phyloP scores from a whole-genome alignment of 2,888 invertebrate genomes.

The Tachina lurida region DNA sequence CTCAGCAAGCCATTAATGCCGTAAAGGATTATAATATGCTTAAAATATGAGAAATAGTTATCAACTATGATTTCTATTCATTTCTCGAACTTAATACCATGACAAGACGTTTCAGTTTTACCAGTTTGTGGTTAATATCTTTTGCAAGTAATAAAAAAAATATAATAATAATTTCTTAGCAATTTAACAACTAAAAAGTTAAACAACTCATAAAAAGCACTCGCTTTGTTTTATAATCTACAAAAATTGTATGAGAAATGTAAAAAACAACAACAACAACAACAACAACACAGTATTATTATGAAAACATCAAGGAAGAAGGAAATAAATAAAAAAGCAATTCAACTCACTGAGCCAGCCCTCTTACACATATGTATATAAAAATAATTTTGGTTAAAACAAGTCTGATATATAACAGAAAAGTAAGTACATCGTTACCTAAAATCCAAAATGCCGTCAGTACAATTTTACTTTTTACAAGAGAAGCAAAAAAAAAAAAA shows the following conservation, averaged over 20 bases:
- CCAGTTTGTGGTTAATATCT: constrained; percentile 19
- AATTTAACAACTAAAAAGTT: not conserved
- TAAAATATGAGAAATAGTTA: too few relatives aligned
- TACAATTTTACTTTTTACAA: too few relatives aligned
- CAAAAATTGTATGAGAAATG: not conserved
- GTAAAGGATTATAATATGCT: too few relatives aligned
- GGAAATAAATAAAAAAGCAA: not conserved
- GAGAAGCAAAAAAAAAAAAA: too few relatives aligned
- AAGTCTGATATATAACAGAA: too few relatives aligned
- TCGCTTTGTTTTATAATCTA: not conserved
- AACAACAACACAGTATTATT: not conserved
- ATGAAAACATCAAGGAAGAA: not conserved
- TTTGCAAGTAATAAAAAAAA: constrained; percentile 2
- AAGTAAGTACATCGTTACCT: too few relatives aligned
- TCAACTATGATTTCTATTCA: too few relatives aligned
- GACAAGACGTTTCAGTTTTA: not conserved
- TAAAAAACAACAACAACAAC: not conserved
- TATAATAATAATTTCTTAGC: not conserved
- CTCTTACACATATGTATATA: too few relatives aligned
- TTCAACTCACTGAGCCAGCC: not conserved
- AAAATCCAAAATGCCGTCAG: too few relatives aligned
- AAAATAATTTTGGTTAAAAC: too few relatives aligned
- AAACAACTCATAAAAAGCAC: constrained; percentile 3
- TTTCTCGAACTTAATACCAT: not conserved
- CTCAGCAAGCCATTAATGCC: too few relatives aligned